Base-by-base conservation (phyloP, 2,113 vertebrate genomes). In the Oncorhynchus nerka region DNA sequence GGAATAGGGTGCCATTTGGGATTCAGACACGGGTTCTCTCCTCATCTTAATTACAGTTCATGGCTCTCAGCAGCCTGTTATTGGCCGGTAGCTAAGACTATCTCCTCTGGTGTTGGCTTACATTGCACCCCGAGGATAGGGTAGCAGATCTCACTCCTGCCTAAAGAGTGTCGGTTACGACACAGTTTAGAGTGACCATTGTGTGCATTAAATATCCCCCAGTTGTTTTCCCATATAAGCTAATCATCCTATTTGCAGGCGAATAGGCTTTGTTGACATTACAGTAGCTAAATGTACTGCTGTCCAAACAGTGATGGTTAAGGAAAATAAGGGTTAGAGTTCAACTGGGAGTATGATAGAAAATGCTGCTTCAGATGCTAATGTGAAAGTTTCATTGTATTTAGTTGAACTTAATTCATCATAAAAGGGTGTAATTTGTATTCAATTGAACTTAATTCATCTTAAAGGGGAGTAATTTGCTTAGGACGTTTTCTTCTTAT, bases 41-140 rank as follows among this genome's bases (percentile, higher is more conserved):
- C n/a, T 62, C 59, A 8, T 5, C 59, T 62, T 92, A 91, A 93
- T 94, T 93, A 93, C 88, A 84, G 88, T 87, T 93, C 86, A 83
- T 87, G 84, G 83, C 86, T 83, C 88, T 75, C 11, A 28, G 79
- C 81, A 67, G 85, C 79, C 80, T 68, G 64, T 92, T 92, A 87
- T 85, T 89, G 81, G 87, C 88, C 90, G 84, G 76, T 85, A 83
- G 91, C 85, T 83, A 88, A 85, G 72, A 81, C 0, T 90, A 80
- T 83, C 92, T 91, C 79, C 81, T 87, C 49, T 85, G 89, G 85
- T 83, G 76, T 86, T 86, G 84, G 81, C 90, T 93, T 89, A 75
- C 88, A 76, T 88, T 87, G 84, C 86, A 84, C 85, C 73, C 78
- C 45, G 39, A 80, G 85, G 88, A 77, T 89, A 89, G 85, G 81